phyloP scores from a whole-genome alignment of 2,888 invertebrate species.

The Myopa tessellatipennis region DNA sequence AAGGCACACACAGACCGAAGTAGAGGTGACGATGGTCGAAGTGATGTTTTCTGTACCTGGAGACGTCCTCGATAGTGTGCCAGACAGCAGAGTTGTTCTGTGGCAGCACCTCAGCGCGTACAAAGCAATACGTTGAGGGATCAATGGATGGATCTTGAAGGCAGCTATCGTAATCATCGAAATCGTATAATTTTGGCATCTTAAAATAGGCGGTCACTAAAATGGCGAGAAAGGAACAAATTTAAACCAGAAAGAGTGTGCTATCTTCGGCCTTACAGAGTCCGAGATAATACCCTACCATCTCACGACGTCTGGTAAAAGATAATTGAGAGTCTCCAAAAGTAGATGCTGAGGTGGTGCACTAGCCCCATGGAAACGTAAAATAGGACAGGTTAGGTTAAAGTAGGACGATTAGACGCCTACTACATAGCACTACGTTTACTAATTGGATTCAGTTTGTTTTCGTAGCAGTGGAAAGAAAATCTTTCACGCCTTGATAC shows the following conservation, averaged over 20 bases:
- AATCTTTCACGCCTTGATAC: too few relatives aligned
- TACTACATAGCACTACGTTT: too few relatives aligned
- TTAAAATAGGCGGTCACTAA: conserved; percentile 64
- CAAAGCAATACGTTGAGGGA: conserved; percentile 59
- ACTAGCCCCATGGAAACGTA: too few relatives aligned
- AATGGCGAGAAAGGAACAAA: not conserved
- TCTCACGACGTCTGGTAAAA: not conserved
- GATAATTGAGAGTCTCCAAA: not conserved
- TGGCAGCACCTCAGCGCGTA: conserved; percentile 59
- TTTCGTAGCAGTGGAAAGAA: too few relatives aligned
- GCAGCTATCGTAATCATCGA: conserved; percentile 66
- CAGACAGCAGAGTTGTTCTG: conserved; percentile 53
- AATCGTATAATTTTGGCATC: conserved; percentile 63
- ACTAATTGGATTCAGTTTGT: too few relatives aligned
- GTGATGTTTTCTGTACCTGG: conserved; percentile 59
- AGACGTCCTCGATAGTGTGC: conserved; percentile 58
- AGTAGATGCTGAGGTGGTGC: too few relatives aligned
- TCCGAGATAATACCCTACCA: not conserved
- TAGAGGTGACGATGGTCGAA: conserved; percentile 62
- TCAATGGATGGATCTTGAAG: conserved; percentile 52
- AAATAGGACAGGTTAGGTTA: too few relatives aligned
- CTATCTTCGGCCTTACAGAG: not conserved
- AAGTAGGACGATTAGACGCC: too few relatives aligned
- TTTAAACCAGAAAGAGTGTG: not conserved
- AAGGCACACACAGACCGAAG: conserved; percentile 58